Base-by-base conservation (phyloP, 2,113 vertebrate species). In the Xenus cinereus region DNA sequence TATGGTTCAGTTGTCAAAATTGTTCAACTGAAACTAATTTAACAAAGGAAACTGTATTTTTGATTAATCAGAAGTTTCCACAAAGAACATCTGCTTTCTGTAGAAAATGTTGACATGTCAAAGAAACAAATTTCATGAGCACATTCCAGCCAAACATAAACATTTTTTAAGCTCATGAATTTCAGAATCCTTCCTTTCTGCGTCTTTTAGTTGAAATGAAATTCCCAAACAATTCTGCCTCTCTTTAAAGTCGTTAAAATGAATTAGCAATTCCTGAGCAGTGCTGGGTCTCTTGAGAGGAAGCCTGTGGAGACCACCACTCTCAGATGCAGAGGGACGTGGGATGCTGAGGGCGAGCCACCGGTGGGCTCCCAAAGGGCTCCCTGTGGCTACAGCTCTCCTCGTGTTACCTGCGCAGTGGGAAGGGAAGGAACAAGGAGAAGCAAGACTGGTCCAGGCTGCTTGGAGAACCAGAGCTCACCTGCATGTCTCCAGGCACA, bases 41-140 rank as follows among this genome's bases (percentile, higher is more conserved):
- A 33, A 59, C 87, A 87, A 91, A 93, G 67, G 54, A 92, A 91
- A 96, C 62, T 46, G 39, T 74, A 82, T 45, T 97, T 95, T 95
- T 97, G 91, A 95, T 92, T 91, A 93, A 97, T 95, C 87, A 73
- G 84, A 79, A 82, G 66, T 82, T 92, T 93, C 89, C 94, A 79
- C 95, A 72, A 85, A 45, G 94, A 89, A 85, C 94, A 96, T 92
- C 95, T 97, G 86, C 92, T 87, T 95, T 95, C 87, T 90, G n/a
- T 66, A 82, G 51, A 46, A 94, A 96, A 92, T 56, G 90, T 90
- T 66, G 89, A 82, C 62, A 76, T 62, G 91, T 92, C 87, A 92
- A 78, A 87, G 91, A 91, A 84, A 91, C 22, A 21, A 72, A 90
- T 73, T 88, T 66, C 68, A 35, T 32, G 46, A 91, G 48, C 66